Evolutionary conservation across 2,797 vertebrate species (phyloP).

Genomic region (Pseudotriccus pelzelni): DNA sequence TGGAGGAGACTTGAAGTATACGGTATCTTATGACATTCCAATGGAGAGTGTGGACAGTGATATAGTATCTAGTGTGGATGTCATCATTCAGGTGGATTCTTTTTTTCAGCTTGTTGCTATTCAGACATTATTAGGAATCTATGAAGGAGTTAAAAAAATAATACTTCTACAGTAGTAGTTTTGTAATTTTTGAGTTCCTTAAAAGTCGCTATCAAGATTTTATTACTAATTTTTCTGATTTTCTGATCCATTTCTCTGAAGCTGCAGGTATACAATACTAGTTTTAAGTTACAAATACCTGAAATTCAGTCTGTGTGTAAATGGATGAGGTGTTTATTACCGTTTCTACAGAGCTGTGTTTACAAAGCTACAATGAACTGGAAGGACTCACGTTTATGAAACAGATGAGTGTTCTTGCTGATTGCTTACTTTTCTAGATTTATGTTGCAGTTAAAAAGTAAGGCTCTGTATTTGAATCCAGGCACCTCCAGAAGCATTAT

Average conservation of each 20-base stretch:
- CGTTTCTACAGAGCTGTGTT: not conserved
- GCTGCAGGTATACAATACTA: not conserved
- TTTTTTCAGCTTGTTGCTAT: not conserved
- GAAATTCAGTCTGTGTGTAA: not conserved
- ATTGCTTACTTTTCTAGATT: not conserved
- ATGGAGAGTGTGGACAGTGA: constrained; percentile 79
- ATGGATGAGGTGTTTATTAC: not conserved
- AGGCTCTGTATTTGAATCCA: not conserved
- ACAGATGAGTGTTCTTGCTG: not conserved
- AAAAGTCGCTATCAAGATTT: not conserved
- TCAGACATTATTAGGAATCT: not conserved
- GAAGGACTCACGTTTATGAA: not conserved
- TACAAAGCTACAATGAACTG: not conserved
- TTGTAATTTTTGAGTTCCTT: not conserved
- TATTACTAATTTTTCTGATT: not conserved
- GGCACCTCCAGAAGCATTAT: not conserved
- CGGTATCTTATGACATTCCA: constrained; percentile 82
- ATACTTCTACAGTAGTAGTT: not conserved
- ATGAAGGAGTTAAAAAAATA: not conserved
- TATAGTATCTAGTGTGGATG: constrained; percentile 77
- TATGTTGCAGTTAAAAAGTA: not conserved
- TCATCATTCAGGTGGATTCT: constrained; percentile 87
- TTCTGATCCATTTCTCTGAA: not conserved
- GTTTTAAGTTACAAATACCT: not conserved
- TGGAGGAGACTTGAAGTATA: constrained; percentile 87